Evolutionary conservation across 2,888 invertebrate species (phyloP).

Genomic region (Tinea pellionella): DNA sequence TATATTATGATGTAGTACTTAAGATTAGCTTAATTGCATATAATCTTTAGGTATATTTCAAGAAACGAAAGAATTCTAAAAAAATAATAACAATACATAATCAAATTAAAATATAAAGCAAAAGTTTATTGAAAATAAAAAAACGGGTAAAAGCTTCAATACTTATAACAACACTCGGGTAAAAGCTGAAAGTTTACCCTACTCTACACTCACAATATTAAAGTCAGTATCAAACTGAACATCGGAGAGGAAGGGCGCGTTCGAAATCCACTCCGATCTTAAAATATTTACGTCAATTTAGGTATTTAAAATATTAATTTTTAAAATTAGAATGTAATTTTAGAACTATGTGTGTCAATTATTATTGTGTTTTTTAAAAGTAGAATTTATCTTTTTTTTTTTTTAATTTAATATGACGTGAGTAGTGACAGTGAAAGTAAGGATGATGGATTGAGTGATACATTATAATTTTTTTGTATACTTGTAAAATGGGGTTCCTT

Average conservation of each 20-base stretch:
- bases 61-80: too few relatives aligned
- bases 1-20: too few relatives aligned
- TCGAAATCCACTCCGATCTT: not conserved
- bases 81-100: too few relatives aligned
- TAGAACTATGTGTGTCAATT: not conserved
- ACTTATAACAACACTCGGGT: not conserved
- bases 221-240: not conserved
- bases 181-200: not conserved
- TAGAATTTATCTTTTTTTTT: too few relatives aligned
- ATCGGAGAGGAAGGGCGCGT: not conserved
- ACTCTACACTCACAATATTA: not conserved
- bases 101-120: too few relatives aligned
- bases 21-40: too few relatives aligned
- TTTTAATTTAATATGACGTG: not conserved
- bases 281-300: slow-evolving; percentile 5
- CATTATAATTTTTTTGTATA: not conserved
- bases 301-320: not conserved
- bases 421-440: not conserved
- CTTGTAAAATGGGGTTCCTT: not conserved
- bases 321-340: not conserved
- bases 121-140: too few relatives aligned
- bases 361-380: not conserved
- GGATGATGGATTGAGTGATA: slow-evolving; percentile 9
- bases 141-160: too few relatives aligned
- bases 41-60: too few relatives aligned